These are phyloP conservation scores for Natator depressus DNA, from an alignment of 2,113 vertebrate genomes.

Conservation along the genomic window DNA sequence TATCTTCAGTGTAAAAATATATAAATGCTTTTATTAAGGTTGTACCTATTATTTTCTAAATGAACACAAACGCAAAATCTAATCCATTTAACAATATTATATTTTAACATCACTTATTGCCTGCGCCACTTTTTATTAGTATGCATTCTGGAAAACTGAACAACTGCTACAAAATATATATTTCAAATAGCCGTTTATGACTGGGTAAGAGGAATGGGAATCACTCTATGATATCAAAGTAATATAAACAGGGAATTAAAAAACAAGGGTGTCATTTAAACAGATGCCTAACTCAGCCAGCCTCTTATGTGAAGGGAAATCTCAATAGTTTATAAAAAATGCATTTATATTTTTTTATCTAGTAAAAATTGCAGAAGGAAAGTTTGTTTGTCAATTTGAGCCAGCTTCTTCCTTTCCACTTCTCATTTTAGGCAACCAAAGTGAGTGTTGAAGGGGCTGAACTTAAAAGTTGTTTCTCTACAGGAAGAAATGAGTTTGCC, in stretches of 20 bases:
- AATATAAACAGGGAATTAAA: constrained; percentile 60
- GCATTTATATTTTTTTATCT: constrained; percentile 22
- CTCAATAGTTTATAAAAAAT: constrained; percentile 1
- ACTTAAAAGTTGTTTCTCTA: background rate
- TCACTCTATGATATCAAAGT: constrained; percentile 40
- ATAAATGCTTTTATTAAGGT: constrained; percentile 87
- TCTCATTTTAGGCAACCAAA: background rate
- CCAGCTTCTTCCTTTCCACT: background rate
- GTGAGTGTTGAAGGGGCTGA: background rate
- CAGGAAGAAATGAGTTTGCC: background rate
- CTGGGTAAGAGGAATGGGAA: constrained; percentile 58
- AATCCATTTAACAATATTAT: constrained; percentile 81
- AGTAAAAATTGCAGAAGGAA: constrained; percentile 3
- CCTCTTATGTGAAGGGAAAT: background rate
- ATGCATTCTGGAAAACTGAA: constrained; percentile 70
- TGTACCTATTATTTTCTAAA: constrained; percentile 84
- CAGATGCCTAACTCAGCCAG: constrained; percentile 2
- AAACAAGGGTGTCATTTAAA: constrained; percentile 35
- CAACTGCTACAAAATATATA: constrained; percentile 45
- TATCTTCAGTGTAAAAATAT: constrained; percentile 81
- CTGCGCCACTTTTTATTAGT: constrained; percentile 70
- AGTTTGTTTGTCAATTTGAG: background rate
- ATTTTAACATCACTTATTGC: constrained; percentile 77
- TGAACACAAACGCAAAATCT: constrained; percentile 80
- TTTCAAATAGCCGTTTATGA: constrained; percentile 63